These are phyloP conservation scores for Cygnus atratus DNA, from an alignment of 2,113 vertebrate genomes.

Conservation along the genomic window DNA sequence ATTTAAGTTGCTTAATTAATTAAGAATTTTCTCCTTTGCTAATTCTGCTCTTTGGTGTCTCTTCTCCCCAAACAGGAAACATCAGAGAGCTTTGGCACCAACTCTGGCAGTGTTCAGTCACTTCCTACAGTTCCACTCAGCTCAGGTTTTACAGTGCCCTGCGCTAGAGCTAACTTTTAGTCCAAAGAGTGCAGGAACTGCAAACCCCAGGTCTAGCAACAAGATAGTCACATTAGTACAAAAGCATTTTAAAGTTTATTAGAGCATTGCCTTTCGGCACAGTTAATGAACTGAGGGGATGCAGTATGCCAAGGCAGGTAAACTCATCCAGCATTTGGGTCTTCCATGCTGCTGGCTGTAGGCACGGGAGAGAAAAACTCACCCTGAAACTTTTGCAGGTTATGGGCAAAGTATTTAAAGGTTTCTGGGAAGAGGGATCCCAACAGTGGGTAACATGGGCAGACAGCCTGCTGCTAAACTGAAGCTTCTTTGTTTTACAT, in stretches of 20 bases:
- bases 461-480: background rate
- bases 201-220: background rate
- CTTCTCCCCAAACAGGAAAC: background rate
- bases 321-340: background rate
- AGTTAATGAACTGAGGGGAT: background rate
- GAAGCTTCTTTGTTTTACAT: background rate
- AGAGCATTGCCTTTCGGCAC: background rate
- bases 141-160: background rate
- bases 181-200: background rate
- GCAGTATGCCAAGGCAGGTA: background rate
- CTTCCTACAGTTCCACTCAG: background rate
- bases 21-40: fast-evolving
- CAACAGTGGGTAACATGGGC: background rate
- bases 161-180: background rate
- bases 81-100: background rate
- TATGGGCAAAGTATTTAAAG: background rate
- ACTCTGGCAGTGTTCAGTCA: background rate
- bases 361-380: background rate
- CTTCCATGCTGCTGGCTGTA: background rate
- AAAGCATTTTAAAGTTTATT: background rate
- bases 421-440: background rate
- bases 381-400: background rate
- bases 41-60: background rate
- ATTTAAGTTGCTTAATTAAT: background rate
- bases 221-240: background rate